These are phyloP conservation scores for Etia nguti DNA, from an alignment of 2,113 vertebrate genomes.

Conservation along the genomic window DNA sequence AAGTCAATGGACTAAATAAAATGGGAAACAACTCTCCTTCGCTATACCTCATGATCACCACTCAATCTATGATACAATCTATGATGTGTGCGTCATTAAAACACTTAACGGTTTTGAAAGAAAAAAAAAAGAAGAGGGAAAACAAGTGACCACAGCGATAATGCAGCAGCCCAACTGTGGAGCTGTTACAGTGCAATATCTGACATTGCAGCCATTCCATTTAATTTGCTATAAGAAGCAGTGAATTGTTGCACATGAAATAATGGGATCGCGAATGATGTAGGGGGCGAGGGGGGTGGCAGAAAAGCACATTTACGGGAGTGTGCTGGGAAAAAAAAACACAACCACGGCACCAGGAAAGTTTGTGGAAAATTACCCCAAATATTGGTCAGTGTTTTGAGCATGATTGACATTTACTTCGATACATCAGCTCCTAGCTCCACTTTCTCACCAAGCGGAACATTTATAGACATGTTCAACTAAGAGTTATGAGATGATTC, in stretches of 20 bases:
- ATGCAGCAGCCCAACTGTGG: not conserved
- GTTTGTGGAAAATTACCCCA: not conserved
- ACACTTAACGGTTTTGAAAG: not conserved
- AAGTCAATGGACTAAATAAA: not conserved
- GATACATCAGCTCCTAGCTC: not conserved
- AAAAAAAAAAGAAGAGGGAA: not conserved
- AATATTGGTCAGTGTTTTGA: not conserved
- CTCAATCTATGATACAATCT: not conserved
- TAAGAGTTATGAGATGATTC: conserved; percentile 10
- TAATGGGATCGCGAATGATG: not conserved
- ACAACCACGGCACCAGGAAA: not conserved
- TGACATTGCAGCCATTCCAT: not conserved
- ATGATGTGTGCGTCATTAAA: not conserved
- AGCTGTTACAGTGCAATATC: not conserved
- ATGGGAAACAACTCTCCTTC: not conserved
- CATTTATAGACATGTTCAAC: conserved; percentile 24
- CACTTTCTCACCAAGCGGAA: not conserved
- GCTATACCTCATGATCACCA: not conserved
- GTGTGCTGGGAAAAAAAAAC: not conserved
- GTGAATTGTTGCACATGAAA: not conserved
- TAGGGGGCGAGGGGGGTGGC: not conserved
- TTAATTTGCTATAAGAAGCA: not conserved
- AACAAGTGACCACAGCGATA: not conserved
- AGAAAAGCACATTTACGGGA: not conserved
- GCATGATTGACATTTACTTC: not conserved